A percentile compares a stretch with the other conserved stretches of the same genome.
These are phyloP conservation scores for Hartigia nigra DNA, from an alignment of 2,888 invertebrate genomes.

Conservation along the genomic window DNA sequence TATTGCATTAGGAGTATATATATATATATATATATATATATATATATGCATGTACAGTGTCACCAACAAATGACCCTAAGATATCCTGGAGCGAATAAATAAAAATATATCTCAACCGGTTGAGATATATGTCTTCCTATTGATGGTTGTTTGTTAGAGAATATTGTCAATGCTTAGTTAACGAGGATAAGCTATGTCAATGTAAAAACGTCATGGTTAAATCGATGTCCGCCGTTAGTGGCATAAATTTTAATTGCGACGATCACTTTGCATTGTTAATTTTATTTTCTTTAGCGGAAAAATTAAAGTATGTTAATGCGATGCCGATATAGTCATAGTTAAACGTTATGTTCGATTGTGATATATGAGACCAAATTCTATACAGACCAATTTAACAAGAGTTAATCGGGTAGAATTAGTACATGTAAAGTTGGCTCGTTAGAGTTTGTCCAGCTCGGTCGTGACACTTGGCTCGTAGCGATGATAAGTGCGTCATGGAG, in stretches of 20 bases:
- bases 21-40: no score
- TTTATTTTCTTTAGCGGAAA: background rate
- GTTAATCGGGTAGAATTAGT: no score
- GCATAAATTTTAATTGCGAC: background rate
- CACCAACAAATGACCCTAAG: background rate
- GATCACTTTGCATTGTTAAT: background rate
- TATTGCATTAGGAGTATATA: no score
- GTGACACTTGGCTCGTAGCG: background rate
- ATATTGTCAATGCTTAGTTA: background rate
- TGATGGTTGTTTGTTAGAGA: background rate
- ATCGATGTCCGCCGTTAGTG: background rate
- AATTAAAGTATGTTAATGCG: background rate
- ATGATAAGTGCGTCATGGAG: background rate
- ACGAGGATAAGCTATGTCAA: background rate
- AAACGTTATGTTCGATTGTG: background rate
- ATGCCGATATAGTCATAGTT: background rate
- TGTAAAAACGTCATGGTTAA: background rate
- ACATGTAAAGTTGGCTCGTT: no score
- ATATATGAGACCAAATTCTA: no score
- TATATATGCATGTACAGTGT: no score
- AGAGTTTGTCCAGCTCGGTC: no score
- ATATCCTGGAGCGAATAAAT: background rate
- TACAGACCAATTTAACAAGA: no score
- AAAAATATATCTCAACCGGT: background rate
- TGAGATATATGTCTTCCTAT: background rate